Base-by-base conservation (phyloP, 2,888 invertebrate species). In the Heliconius erato region DNA sequence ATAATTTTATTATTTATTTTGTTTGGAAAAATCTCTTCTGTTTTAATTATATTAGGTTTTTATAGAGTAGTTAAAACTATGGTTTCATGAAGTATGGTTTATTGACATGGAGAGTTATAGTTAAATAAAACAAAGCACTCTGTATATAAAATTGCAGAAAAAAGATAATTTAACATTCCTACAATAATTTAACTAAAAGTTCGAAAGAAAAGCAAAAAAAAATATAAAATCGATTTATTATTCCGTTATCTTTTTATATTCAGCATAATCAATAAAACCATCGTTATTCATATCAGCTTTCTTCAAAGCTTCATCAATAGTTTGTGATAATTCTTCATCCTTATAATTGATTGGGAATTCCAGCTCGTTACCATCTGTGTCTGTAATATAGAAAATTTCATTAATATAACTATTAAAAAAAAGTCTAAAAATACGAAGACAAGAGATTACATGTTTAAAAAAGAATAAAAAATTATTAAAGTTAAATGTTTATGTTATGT, bases 201-300 rank as follows among this genome's bases (percentile, higher is more conserved):
- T 54, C n/a, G 44, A 44, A 26, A 67, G 44, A 78, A 67, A 40
- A 23, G 44, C 16, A 65, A 26, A 65, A 19, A n/a, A 26, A 65
- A n/a, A n/a, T 4, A 63, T 26, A 44, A 65, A 65, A 44, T 23
- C 11, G 19, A 44, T 67, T 79, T 81, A 79, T 72, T 79, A 49
- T 3, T 67, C 79, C 5, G 86, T 88, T 5, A 88, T 87, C 0
- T 87, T 83, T 85, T 85, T 88, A 59, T 88, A 94, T 83, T 94
- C 94, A 0, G 83, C 72, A 79, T 93, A 94, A 26, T 91, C 91
- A 6, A 94, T 93, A 49, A 84, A 94, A 0, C 94, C 94, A 23
- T 94, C 94, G n/a, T 92, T 88, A 71, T 94, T 90, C 0, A n/a
- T 44, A 69, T 94, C 94, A 0, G 91, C 89, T 26, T 91, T 91